Conservation (phyloP, 1,140 invertebrate species). For the Aphis craccivora region DNA sequence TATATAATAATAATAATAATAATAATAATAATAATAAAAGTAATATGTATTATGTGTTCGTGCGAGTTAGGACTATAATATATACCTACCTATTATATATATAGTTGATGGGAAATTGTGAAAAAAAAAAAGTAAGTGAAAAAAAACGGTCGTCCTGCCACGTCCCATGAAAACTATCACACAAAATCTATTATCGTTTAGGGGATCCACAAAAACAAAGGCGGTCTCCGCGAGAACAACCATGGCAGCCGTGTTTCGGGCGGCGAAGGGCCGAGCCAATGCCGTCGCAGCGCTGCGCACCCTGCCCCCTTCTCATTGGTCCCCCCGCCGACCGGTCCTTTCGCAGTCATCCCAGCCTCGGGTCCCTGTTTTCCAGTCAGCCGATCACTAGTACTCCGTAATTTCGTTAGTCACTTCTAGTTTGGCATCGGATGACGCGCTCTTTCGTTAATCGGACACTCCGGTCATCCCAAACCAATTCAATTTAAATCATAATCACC, state of each 20-base stretch:
- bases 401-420: conserved; percentile 63
- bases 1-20: not conserved
- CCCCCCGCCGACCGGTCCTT: not conserved
- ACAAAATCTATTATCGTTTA: conserved; percentile 40
- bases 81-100: not conserved
- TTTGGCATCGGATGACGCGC: conserved; percentile 60
- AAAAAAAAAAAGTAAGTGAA: not conserved
- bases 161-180: conserved; percentile 40
- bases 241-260: conserved; percentile 39
- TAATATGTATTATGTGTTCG: not conserved
- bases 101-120: conserved; percentile 11
- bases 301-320: conserved; percentile 51
- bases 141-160: not conserved
- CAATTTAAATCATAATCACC: conserved; percentile 58
- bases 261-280: conserved; percentile 9
- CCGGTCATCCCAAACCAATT: conserved; percentile 57
- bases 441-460: conserved; percentile 57
- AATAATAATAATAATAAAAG: not conserved
- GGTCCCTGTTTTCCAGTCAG: conserved; percentile 56
- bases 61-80: not conserved
- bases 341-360: not conserved
- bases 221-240: conserved; percentile 21
- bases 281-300: conserved; percentile 28
- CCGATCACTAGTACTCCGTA: conserved; percentile 58
- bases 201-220: conserved; percentile 49